Base-by-base conservation (phyloP, 2,113 vertebrate species). In the Polypterus senegalus region DNA sequence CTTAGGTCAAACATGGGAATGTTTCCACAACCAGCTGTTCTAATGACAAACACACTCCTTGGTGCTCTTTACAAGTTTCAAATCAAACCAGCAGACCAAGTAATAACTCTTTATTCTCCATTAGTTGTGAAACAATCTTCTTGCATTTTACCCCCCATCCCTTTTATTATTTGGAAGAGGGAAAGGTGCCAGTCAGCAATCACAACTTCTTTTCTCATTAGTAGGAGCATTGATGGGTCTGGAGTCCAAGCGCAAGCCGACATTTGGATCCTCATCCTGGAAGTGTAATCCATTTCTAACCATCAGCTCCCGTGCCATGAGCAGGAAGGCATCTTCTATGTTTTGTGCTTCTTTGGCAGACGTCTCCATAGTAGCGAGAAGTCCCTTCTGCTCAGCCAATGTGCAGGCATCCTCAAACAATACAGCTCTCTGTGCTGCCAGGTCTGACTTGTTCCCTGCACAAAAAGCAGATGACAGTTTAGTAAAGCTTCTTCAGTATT, bases 381-480 rank as follows among this genome's bases (percentile, higher is more conserved):
- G 76, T 6, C 88, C 89, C 0, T 79, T 63, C 7, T 93, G 89
- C 66, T 94, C 89, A 0, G 94, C 90, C 64, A 97, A 70, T 0
- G 75, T 76, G 71, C 94, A 97, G 27, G 93, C 92, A 0, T 95
- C 89, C 65, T 92, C 82, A 58, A 97, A 98, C 4, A 69, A 73
- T 9, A 98, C 91, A 1, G 89, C 80, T 0, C 96, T 86, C 58
- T 90, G 78, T 1, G 83, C 67, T 68, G 86, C 76, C 1, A 92
- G 67, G 67, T 98, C 94, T 0, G 87, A 81, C 71, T 98, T 98
- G 77, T 97, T 98, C 62, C 96, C 96, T 98, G 27, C 53, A 49
- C 4, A 11, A 9, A 54, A 46, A 5, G 55, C 46, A 9, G 9
- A 45, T 6, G 3, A 49, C 48, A 3, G 27, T 4, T 46, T 5